A percentile compares a stretch with the other conserved stretches of the same genome.
Evolutionary conservation across 2,888 invertebrate species (phyloP).

Genomic region (Drosophila flavopinicola): DNA sequence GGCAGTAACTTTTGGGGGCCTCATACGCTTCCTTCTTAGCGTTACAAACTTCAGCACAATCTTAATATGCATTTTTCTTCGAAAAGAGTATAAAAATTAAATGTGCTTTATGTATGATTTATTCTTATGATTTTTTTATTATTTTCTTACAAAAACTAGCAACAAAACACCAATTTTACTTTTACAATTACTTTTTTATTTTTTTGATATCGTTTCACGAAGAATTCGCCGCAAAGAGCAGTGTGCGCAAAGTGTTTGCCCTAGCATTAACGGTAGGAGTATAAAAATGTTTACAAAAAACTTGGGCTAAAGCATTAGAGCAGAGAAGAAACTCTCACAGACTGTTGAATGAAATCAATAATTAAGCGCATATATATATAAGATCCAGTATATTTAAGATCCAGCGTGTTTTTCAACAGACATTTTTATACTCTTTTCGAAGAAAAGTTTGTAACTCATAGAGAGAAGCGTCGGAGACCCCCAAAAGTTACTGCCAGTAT

Average conservation of each 20-base stretch:
- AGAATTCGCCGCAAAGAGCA: slow-evolving; percentile 28
- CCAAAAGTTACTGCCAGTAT: no score
- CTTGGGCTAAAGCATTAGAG: slow-evolving; percentile 9
- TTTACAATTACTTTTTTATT: slow-evolving; percentile 31
- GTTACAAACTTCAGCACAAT: no score
- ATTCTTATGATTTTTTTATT: slow-evolving; percentile 3
- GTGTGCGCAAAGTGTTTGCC: slow-evolving; percentile 60
- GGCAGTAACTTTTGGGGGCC: no score
- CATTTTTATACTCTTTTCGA: slow-evolving; percentile 23
- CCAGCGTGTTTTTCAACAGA: slow-evolving; percentile 4
- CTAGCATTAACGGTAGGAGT: slow-evolving; percentile 59
- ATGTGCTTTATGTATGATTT: not conserved
- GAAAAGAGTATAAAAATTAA: no score
- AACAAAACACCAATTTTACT: slow-evolving; percentile 67
- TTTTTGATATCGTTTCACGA: slow-evolving; percentile 22
- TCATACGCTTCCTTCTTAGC: no score
- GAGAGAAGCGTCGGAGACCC: no score
- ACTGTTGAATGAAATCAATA: slow-evolving; percentile 61
- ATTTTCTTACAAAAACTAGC: slow-evolving; percentile 70
- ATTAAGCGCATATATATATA: slow-evolving; percentile 67
- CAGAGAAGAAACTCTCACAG: slow-evolving; percentile 31
- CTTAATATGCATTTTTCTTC: no score
- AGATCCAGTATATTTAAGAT: slow-evolving; percentile 55
- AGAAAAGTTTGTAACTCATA: no score
- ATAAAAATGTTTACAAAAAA: slow-evolving; percentile 7